A percentile compares a stretch with the other conserved stretches of the same genome.
Conservation (phyloP, 2,113 vertebrate species). For the Taxidea taxus region DNA sequence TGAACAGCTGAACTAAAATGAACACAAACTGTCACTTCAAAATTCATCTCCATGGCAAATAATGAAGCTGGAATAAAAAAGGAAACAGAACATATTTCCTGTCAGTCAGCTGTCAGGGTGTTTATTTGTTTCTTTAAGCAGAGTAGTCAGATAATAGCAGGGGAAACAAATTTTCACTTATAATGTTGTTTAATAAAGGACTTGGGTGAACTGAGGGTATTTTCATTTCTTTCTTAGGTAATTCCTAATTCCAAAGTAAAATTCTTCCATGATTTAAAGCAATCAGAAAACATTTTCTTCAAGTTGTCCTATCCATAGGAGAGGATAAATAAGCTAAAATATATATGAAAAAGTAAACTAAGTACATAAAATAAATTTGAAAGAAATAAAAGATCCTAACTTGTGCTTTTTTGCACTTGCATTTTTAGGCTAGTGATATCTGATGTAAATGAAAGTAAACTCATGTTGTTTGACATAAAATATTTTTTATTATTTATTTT, state of each 20-base stretch:
- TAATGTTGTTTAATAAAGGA: constrained; percentile 30
- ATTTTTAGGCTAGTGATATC: not conserved
- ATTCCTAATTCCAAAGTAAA: constrained; percentile 50
- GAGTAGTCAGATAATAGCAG: constrained; percentile 37
- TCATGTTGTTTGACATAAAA: not conserved
- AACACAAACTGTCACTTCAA: constrained; percentile 42
- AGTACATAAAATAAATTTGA: not conserved
- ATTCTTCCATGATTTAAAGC: constrained; percentile 7
- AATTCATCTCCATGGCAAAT: constrained; percentile 72
- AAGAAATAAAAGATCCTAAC: not conserved
- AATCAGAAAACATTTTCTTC: not conserved
- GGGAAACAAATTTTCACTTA: constrained; percentile 1
- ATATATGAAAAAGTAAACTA: not conserved
- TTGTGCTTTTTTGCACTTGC: not conserved
- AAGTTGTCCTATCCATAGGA: not conserved
- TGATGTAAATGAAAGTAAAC: not conserved
- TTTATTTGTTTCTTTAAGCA: constrained; percentile 62
- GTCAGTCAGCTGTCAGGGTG: constrained; percentile 62
- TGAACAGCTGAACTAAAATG: constrained; percentile 45
- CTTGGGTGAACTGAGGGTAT: not conserved
- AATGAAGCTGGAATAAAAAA: constrained; percentile 66
- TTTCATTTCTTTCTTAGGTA: constrained; percentile 6
- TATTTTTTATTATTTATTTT: not conserved
- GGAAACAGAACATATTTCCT: constrained; percentile 46
- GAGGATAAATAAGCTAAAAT: not conserved